Evolutionary conservation across 92 coral and sea anemone species (phyloP).

Genomic region (Chrysogorgia sp.): DNA sequence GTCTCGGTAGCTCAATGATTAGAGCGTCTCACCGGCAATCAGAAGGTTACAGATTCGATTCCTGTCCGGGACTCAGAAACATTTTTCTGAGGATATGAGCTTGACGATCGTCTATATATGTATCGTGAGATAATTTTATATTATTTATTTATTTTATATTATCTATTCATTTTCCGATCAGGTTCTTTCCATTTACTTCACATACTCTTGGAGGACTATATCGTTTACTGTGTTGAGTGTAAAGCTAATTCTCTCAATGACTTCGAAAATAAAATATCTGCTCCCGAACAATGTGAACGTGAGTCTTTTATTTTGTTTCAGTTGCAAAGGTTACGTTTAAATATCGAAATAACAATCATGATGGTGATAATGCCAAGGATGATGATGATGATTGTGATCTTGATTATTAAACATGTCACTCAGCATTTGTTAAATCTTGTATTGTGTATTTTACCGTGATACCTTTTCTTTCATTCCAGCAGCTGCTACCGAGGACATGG

Average conservation of each 20-base stretch:
- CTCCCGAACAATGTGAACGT: constrained; percentile 8
- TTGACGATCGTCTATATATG: not conserved
- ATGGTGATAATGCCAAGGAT: too few relatives aligned
- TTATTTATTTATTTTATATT: not conserved
- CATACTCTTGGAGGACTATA: constrained; percentile 97
- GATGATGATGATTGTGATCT: not conserved
- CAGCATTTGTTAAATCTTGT: not conserved
- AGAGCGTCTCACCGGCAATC: too few relatives aligned
- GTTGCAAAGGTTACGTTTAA: too few relatives aligned
- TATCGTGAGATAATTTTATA: not conserved
- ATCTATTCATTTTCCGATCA: constrained; percentile 18
- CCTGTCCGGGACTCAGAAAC: too few relatives aligned
- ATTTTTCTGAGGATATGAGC: too few relatives aligned
- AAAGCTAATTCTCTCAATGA: constrained; percentile 2
- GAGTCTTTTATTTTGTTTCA: not conserved
- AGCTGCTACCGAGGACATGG: constrained; percentile 16
- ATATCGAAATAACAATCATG: too few relatives aligned
- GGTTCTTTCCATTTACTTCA: constrained; percentile 98
- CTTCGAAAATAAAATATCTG: constrained; percentile 12
- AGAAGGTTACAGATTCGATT: too few relatives aligned
- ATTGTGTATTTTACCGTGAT: not conserved
- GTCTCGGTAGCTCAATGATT: too few relatives aligned
- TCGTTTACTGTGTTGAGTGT: constrained; percentile 84
- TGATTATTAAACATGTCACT: not conserved
- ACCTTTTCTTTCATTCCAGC: not conserved